These are phyloP conservation scores for Maniola jurtina DNA, from an alignment of 1,140 invertebrate genomes.

Conservation along the genomic window DNA sequence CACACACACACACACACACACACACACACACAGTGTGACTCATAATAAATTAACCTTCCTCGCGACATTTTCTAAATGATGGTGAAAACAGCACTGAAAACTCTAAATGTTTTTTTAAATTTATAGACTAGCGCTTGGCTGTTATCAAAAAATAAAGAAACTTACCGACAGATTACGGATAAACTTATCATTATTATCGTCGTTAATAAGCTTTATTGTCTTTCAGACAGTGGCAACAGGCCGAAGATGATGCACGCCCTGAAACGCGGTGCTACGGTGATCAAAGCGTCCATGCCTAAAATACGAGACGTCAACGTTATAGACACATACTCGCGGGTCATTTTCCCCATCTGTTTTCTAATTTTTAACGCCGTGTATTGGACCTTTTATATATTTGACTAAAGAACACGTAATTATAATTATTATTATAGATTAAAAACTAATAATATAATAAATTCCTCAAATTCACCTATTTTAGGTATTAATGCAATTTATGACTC, in stretches of 20 bases:
- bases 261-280: conserved; percentile 86
- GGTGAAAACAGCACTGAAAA: too few relatives aligned
- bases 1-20: too few relatives aligned
- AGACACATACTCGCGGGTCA: conserved; percentile 95
- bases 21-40: too few relatives aligned
- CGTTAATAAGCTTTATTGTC: not conserved
- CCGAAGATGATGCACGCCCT: conserved; percentile 89
- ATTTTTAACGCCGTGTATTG: conserved; percentile 96
- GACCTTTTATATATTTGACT: conserved; percentile 92
- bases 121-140: too few relatives aligned
- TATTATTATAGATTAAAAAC: not conserved
- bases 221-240: conserved; percentile 75
- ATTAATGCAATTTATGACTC: too few relatives aligned
- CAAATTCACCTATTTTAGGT: not conserved
- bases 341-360: conserved; percentile 96
- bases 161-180: not conserved
- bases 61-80: too few relatives aligned
- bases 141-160: too few relatives aligned
- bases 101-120: too few relatives aligned
- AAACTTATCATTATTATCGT: not conserved
- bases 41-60: too few relatives aligned
- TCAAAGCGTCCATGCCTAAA: conserved; percentile 92
- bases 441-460: not conserved
- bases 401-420: not conserved
- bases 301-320: conserved; percentile 98